These are phyloP conservation scores for Zaprionus kolodkinae DNA, from an alignment of 1,140 invertebrate genomes.

Conservation along the genomic window DNA sequence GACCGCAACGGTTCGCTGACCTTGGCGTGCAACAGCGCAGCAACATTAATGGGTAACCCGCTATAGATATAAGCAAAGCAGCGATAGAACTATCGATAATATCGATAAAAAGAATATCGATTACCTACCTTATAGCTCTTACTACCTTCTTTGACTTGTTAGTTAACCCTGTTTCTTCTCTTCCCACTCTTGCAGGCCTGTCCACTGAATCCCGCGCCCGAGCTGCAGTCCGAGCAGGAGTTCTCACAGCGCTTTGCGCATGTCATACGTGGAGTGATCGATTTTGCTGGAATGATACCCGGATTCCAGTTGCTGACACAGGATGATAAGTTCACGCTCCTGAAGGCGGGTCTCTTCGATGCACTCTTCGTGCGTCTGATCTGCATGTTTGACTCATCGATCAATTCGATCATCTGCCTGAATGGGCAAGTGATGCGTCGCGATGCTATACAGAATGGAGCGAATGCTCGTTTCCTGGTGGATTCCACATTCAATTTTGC, in stretches of 20 bases:
- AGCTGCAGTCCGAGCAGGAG: slow-evolving; percentile 94
- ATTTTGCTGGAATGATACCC: slow-evolving; percentile 98
- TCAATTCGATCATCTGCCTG: slow-evolving; percentile 95
- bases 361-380: slow-evolving; percentile 96
- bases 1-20: slow-evolving; percentile 63
- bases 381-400: slow-evolving; percentile 96
- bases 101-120: no score
- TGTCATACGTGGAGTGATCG: slow-evolving; percentile 97
- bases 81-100: no score
- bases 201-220: slow-evolving; percentile 93
- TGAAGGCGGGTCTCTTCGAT: slow-evolving; percentile 98
- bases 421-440: slow-evolving; percentile 96
- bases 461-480: slow-evolving; percentile 96
- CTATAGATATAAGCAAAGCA: no score
- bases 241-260: slow-evolving; percentile 97
- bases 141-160: not conserved
- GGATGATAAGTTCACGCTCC: slow-evolving; percentile 97
- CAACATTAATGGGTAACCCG: no score
- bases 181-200: slow-evolving; percentile 57
- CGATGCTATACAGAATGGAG: slow-evolving; percentile 94
- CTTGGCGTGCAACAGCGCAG: slow-evolving; percentile 59
- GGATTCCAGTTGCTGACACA: slow-evolving; percentile 97
- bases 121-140: not conserved
- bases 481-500: slow-evolving; percentile 99
- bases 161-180: not conserved